A percentile compares a stretch with the other conserved stretches of the same genome.
Evolutionary conservation across 1,140 invertebrate species (phyloP).

Genomic region (Drosophila nasuta): DNA sequence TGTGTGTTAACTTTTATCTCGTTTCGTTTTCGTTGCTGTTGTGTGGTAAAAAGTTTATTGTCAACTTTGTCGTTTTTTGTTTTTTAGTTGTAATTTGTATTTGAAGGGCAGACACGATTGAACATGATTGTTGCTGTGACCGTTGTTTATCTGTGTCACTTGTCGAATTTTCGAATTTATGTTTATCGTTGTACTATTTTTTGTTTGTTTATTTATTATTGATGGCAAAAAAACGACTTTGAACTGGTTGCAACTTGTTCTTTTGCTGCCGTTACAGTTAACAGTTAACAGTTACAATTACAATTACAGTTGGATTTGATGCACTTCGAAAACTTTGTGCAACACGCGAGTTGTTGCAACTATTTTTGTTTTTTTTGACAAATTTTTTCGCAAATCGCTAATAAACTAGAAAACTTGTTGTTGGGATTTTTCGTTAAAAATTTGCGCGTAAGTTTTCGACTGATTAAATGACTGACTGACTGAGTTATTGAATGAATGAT

Average conservation of each 20-base stretch:
- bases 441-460: constrained; percentile 33
- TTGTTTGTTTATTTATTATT: not conserved
- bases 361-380: constrained; percentile 17
- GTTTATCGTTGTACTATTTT: constrained; percentile 19
- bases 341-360: constrained; percentile 29
- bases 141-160: constrained; percentile 46
- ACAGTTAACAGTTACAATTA: constrained; percentile 10
- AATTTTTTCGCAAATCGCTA: constrained; percentile 35
- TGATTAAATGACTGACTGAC: constrained; percentile 22
- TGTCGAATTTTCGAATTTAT: constrained; percentile 35
- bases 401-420: constrained; percentile 29
- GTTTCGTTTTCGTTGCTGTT: not conserved
- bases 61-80: constrained; percentile 27
- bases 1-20: constrained; percentile 29
- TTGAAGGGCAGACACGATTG: constrained; percentile 48
- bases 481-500: constrained; percentile 18
- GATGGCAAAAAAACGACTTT: constrained; percentile 33
- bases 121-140: constrained; percentile 23
- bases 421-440: constrained; percentile 51
- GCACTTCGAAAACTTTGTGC: constrained; percentile 31
- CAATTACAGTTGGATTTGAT: constrained; percentile 27
- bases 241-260: constrained; percentile 41
- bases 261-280: constrained; percentile 23
- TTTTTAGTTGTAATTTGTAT: constrained; percentile 48
- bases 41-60: constrained; percentile 25